phyloP scores from a whole-genome alignment of 1,140 invertebrate species.

The Steinernema khuongi region DNA sequence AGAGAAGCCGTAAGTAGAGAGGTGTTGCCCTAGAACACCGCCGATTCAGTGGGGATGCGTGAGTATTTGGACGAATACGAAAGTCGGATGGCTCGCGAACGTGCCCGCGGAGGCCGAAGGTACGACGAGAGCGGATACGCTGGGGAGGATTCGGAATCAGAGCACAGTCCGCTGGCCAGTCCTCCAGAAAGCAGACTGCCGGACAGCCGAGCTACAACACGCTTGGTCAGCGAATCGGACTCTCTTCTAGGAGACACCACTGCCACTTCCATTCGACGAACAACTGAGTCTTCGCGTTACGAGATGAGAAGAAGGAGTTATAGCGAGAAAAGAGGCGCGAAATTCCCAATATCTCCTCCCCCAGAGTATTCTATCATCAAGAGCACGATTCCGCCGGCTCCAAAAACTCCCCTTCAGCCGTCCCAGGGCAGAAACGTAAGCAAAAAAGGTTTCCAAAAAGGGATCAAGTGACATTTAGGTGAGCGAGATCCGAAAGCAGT shows the following conservation, averaged over 20 bases:
- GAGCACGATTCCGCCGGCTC: background rate
- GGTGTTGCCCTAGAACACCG: background rate
- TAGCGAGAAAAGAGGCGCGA: background rate
- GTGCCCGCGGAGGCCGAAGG: background rate
- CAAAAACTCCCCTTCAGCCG: background rate
- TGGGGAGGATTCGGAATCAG: background rate
- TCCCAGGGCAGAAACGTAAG: background rate
- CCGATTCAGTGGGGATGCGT: background rate
- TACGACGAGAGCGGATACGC: background rate
- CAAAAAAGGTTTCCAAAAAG: background rate
- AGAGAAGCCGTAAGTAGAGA: background rate
- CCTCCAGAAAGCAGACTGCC: background rate
- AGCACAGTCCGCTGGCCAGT: conserved; percentile 7
- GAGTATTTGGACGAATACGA: conserved; percentile 15
- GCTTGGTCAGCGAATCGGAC: background rate
- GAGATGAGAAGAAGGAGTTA: background rate
- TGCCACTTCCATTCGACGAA: background rate
- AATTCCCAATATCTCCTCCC: background rate
- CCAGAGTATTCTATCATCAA: background rate
- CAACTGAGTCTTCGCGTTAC: background rate
- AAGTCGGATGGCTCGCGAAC: background rate
- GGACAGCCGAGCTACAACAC: conserved; percentile 3
- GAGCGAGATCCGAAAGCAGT: background rate
- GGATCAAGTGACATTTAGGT: background rate
- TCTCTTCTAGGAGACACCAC: conserved; percentile 3